Conservation (phyloP, 2,113 vertebrate species). For the Sula dactylatra region DNA sequence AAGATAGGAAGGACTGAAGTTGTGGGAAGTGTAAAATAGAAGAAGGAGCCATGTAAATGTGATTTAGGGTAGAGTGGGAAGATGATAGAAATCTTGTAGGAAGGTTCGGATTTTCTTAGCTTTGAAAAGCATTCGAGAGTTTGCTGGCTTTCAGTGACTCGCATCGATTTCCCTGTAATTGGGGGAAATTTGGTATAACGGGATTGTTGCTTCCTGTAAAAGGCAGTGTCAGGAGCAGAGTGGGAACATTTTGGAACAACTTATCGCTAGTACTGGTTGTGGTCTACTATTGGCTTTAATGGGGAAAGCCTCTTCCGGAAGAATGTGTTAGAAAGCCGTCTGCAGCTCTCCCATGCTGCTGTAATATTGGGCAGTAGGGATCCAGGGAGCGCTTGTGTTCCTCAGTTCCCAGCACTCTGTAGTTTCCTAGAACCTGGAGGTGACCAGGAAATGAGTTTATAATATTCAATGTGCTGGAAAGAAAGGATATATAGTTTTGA, state of each 20-base stretch:
- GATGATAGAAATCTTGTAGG: constrained; percentile 28
- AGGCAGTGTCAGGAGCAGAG: neutral
- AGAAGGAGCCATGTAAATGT: constrained; percentile 18
- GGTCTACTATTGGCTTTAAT: neutral
- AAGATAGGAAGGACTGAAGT: constrained; percentile 6
- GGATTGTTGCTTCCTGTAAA: neutral
- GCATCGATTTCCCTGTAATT: neutral
- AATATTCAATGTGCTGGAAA: neutral
- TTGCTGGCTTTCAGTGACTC: neutral
- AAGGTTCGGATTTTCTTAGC: constrained; percentile 35
- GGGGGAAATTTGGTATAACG: neutral
- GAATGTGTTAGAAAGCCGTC: neutral
- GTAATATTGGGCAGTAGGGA: neutral
- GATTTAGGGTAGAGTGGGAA: constrained; percentile 43
- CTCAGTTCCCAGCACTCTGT: neutral
- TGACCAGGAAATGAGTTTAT: neutral
- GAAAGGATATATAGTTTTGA: neutral
- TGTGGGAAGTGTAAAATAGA: constrained; percentile 50
- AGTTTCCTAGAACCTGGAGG: neutral
- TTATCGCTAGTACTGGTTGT: neutral
- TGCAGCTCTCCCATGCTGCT: neutral
- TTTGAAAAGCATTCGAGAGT: neutral
- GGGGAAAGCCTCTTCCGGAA: neutral
- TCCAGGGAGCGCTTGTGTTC: neutral
- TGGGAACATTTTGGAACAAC: neutral